Conservation (phyloP, 1,140 invertebrate genomes). For the Agrypnia vestita region DNA sequence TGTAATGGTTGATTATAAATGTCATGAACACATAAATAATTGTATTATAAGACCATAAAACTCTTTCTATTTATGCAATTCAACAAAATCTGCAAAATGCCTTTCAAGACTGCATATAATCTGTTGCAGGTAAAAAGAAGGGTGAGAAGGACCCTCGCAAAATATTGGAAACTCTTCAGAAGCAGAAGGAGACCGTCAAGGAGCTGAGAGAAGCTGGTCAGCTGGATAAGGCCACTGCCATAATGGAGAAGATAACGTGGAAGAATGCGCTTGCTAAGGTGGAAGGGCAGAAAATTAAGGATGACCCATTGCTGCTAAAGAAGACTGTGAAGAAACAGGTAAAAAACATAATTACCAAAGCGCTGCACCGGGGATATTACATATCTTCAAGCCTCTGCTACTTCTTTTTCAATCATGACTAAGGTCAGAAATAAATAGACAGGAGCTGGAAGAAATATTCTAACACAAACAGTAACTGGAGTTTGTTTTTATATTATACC, state of each 20-base stretch:
- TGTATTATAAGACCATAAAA: too few relatives aligned
- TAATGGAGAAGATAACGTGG: slow-evolving; percentile 83
- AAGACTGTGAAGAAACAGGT: slow-evolving; percentile 82
- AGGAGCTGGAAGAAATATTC: too few relatives aligned
- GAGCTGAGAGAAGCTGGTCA: slow-evolving; percentile 77
- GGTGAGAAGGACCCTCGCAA: slow-evolving; percentile 79
- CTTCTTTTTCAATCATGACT: too few relatives aligned
- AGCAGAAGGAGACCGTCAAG: slow-evolving; percentile 80
- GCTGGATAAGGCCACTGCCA: slow-evolving; percentile 76
- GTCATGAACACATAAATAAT: too few relatives aligned
- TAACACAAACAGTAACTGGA: too few relatives aligned
- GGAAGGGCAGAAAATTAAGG: slow-evolving; percentile 87
- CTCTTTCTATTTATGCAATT: too few relatives aligned
- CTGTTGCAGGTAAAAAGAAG: slow-evolving; percentile 65
- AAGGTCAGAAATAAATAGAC: too few relatives aligned
- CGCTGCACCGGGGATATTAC: neutral
- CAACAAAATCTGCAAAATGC: too few relatives aligned
- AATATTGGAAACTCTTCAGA: slow-evolving; percentile 80
- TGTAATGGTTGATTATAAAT: too few relatives aligned
- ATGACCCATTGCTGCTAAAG: slow-evolving; percentile 85
- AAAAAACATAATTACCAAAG: slow-evolving; percentile 47
- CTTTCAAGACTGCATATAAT: too few relatives aligned
- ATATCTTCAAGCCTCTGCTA: too few relatives aligned
- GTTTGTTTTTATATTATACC: too few relatives aligned
- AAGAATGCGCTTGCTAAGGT: slow-evolving; percentile 83